Conservation (phyloP, 2,797 vertebrate species). For the Gadopsis marmoratus region DNA sequence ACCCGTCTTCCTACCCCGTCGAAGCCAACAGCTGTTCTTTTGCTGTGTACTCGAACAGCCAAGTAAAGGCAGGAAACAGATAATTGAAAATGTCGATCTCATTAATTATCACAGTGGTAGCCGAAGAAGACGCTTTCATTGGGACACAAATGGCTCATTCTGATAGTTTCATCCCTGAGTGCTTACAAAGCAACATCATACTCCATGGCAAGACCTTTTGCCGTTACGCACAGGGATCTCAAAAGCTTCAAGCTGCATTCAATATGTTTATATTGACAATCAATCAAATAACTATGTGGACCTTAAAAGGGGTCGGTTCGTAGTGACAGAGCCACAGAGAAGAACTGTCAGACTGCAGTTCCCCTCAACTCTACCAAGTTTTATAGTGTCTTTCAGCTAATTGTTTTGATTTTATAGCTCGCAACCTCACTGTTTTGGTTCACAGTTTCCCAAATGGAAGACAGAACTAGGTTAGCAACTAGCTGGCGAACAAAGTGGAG, state of each 20-base stretch:
- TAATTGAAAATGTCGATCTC: constrained; percentile 73
- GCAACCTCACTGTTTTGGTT: background rate
- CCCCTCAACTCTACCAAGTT: background rate
- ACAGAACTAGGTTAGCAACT: background rate
- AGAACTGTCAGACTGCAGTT: background rate
- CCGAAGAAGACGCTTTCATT: constrained; percentile 58
- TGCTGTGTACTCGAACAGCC: constrained; percentile 50
- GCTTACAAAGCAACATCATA: constrained; percentile 45
- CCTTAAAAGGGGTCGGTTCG: background rate
- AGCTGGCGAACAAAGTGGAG: background rate
- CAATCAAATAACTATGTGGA: constrained; percentile 7
- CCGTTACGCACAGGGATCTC: constrained; percentile 1
- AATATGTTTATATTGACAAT: background rate
- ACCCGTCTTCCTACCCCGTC: constrained; percentile 54
- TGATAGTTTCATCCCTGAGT: constrained; percentile 37
- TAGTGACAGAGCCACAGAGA: background rate
- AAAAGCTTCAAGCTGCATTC: constrained; percentile 21
- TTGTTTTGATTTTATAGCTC: background rate
- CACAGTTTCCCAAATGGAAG: background rate
- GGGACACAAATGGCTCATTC: constrained; percentile 57
- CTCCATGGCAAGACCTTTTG: constrained; percentile 20
- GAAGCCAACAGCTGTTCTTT: constrained; percentile 73
- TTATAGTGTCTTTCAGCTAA: background rate
- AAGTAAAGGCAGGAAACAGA: constrained; percentile 71
- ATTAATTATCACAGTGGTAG: constrained; percentile 70